A percentile compares a stretch with the other conserved stretches of the same genome.
Evolutionary conservation across 1,140 invertebrate genomes (phyloP).

Genomic region (Trichonephila clavata): DNA sequence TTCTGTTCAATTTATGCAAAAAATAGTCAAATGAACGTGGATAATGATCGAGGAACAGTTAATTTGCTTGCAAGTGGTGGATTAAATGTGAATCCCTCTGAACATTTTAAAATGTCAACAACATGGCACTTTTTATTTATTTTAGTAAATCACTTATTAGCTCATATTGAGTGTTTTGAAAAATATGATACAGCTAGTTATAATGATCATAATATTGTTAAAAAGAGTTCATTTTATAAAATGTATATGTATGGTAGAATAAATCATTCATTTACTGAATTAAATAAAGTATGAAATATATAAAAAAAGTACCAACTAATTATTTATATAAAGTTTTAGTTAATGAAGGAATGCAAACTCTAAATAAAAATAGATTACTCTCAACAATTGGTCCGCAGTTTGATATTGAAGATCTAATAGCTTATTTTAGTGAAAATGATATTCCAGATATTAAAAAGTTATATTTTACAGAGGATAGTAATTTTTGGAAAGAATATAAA

Average conservation of each 20-base stretch:
- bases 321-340: constrained; percentile 20
- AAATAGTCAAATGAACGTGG: constrained; percentile 46
- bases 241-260: constrained; percentile 26
- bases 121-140: constrained; percentile 55
- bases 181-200: constrained; percentile 30
- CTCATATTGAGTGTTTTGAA: constrained; percentile 53
- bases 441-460: neutral
- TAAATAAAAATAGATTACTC: neutral
- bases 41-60: constrained; percentile 46
- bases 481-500: neutral
- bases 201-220: constrained; percentile 12
- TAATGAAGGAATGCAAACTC: neutral
- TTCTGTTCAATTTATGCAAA: constrained; percentile 26
- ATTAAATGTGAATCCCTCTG: constrained; percentile 18
- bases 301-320: neutral
- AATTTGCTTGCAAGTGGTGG: constrained; percentile 21
- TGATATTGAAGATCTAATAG: neutral
- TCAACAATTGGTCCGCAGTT: too few relatives aligned
- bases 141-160: constrained; percentile 27
- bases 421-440: neutral
- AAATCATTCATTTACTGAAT: constrained; percentile 39
- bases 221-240: constrained; percentile 54
- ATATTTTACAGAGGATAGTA: neutral
- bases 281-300: neutral
- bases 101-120: constrained; percentile 45